Conservation (phyloP, 2,113 vertebrate genomes). For the Balaeniceps rex region DNA sequence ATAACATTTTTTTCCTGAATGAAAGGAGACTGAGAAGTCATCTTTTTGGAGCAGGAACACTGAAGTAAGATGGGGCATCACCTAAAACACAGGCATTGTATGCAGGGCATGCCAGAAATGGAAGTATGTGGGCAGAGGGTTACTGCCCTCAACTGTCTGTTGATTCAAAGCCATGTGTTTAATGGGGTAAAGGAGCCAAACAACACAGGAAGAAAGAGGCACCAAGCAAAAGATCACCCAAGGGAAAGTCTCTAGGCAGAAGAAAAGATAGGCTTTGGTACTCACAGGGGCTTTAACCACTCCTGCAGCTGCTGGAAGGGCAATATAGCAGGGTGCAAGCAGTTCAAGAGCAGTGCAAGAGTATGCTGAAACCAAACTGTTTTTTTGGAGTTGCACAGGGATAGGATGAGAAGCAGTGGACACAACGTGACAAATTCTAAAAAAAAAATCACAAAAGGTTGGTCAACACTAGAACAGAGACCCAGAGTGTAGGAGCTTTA, state of each 20-base stretch:
- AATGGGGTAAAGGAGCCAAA: not conserved
- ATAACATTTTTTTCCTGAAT: not conserved
- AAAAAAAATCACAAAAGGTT: not conserved
- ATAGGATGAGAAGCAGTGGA: not conserved
- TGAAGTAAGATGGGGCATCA: not conserved
- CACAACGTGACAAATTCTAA: not conserved
- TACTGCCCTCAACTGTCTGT: not conserved
- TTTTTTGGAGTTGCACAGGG: not conserved
- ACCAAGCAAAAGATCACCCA: not conserved
- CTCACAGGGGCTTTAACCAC: not conserved
- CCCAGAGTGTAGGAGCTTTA: not conserved
- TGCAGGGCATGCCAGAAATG: not conserved
- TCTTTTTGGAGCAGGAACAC: not conserved
- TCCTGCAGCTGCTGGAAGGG: not conserved
- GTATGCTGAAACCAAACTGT: not conserved
- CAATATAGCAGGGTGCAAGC: not conserved
- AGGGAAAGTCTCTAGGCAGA: not conserved
- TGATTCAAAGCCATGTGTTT: not conserved
- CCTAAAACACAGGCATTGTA: not conserved
- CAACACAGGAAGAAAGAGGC: not conserved
- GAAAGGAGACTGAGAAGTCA: not conserved
- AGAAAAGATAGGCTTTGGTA: not conserved
- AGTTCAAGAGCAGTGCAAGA: not conserved
- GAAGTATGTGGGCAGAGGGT: not conserved
- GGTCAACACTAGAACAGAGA: not conserved